Evolutionary conservation across 1,140 invertebrate species (phyloP).

Genomic region (Portunus trituberculatus): DNA sequence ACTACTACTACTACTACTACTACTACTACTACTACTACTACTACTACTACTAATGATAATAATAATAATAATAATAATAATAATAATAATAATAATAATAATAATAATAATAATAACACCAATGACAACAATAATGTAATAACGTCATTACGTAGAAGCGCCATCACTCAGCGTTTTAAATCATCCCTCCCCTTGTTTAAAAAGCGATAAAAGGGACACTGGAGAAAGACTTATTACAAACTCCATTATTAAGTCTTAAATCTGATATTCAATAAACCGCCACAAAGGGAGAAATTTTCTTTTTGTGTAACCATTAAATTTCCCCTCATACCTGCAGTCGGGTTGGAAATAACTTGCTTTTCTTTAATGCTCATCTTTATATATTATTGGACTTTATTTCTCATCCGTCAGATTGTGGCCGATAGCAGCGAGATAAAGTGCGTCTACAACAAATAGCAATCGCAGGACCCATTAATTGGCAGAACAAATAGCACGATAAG

Average conservation of each 20-base stretch:
- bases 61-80: too few relatives aligned
- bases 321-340: neutral
- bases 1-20: constrained; percentile 22
- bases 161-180: neutral
- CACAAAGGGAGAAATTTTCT: neutral
- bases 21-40: constrained; percentile 23
- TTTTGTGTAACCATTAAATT: neutral
- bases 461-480: neutral
- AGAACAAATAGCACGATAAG: neutral
- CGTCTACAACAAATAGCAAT: neutral
- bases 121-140: too few relatives aligned
- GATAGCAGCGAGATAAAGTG: neutral
- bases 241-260: constrained; percentile 8
- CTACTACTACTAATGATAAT: neutral
- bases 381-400: neutral
- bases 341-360: neutral
- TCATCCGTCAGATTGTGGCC: neutral
- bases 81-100: too few relatives aligned
- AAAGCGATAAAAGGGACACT: neutral
- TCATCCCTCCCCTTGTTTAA: neutral
- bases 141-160: too few relatives aligned
- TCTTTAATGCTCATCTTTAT: neutral
- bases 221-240: neutral
- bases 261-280: neutral
- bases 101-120: too few relatives aligned